Conservation (phyloP, 2,888 invertebrate species). For the Lycocerus yunnanus region DNA sequence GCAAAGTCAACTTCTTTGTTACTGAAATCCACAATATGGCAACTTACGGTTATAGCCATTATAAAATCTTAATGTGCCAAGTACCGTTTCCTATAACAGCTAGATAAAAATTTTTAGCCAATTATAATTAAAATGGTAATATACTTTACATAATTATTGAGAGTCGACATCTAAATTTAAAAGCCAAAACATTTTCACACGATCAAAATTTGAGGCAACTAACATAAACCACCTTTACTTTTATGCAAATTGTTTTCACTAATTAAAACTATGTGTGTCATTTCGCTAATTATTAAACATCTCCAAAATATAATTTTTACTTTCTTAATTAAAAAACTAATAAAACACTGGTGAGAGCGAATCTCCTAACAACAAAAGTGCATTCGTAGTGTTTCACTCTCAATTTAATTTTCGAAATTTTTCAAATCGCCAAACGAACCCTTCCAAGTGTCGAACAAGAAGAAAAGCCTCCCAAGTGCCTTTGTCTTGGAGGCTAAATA, state of each 20-base stretch:
- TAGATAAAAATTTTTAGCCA: not conserved
- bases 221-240: not conserved
- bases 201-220: not conserved
- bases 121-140: not conserved
- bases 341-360: not conserved
- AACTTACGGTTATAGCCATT: slow-evolving; percentile 1
- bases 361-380: not conserved
- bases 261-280: slow-evolving; percentile 1
- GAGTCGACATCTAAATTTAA: not conserved
- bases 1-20: slow-evolving; percentile 3
- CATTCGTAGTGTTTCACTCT: not conserved
- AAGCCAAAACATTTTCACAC: not conserved
- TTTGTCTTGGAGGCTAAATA: not conserved
- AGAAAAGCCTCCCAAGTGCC: not conserved
- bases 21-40: slow-evolving; percentile 3
- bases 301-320: not conserved
- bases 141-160: not conserved
- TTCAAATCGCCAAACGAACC: not conserved
- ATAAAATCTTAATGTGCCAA: slow-evolving; percentile 3
- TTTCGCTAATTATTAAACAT: not conserved
- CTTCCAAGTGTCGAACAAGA: not conserved
- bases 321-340: not conserved
- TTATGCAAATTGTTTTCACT: slow-evolving; percentile 3
- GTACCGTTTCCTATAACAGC: slow-evolving; percentile 4
- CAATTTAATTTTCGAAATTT: not conserved